Base-by-base conservation (phyloP, 92 coral and sea anemone species). In the Phenganax stokvisi region DNA sequence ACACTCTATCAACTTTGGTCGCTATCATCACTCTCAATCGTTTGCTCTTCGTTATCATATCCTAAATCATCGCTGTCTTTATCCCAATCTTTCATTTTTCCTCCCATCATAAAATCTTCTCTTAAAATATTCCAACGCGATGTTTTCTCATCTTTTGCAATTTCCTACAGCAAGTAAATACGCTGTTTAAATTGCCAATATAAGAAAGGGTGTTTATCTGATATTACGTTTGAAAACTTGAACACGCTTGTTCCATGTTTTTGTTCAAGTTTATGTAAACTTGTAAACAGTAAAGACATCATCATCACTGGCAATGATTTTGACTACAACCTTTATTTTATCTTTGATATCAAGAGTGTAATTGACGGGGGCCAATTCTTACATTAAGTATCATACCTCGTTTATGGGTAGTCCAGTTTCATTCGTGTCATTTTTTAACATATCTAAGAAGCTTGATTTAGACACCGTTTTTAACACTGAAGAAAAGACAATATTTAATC, bases 101-200 rank as follows among this genome's bases (percentile, higher is more conserved):
- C 97, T 54, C 96, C 97, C 97, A 93, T 93, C 97, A 93, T 93
- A 51, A 93, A 93, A 69, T 93, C 97, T 56, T 93, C 97, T 29
- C 96, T 88, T 72, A 93, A 66, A 54, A 93, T 93, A 81, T 67
- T 88, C 97, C 97, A 93, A 10, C 94, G 87, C 1, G 91, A 79
- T 2, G 80, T 65, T 60, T 79, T 31, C 37, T 84, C 87, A 37
- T 37, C 47, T 37, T 0, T 37, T 37, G 47, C 47, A 37, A 37
- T 37, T 5, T 37, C 47, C 47, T 37, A 37, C 5, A 37, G 47
- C 47, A 37, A 2, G 0, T 37, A 37, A 37, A 1, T 37, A 37
- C 47, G 47, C 47, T 5, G 47, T 37, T 37, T 0, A 37, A 37
- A 37, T 37, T 37, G 0, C 0, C 5, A 37, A 37, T 37, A 37